Conservation (phyloP, 2,113 vertebrate species). For the Lathamus discolor region DNA sequence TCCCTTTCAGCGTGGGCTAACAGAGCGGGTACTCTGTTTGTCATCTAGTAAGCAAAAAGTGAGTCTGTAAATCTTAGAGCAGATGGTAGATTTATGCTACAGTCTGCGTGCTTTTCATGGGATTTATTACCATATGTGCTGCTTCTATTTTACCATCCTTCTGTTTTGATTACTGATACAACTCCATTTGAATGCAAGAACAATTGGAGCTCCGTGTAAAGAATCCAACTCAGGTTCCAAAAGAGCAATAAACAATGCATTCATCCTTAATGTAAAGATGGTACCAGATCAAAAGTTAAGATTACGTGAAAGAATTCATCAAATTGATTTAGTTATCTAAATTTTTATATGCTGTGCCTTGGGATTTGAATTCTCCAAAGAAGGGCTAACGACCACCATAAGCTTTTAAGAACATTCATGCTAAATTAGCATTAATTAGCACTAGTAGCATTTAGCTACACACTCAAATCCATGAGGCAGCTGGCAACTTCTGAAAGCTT, state of each 20-base stretch:
- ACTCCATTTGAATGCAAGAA: neutral
- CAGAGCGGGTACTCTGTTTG: neutral
- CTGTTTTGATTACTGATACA: slow-evolving; percentile 27
- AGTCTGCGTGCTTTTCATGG: slow-evolving; percentile 18
- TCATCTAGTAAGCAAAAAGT: neutral
- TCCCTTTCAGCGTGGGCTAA: neutral
- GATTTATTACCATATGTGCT: slow-evolving; percentile 29
- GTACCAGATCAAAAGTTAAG: neutral
- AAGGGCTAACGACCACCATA: neutral
- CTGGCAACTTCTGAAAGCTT: neutral
- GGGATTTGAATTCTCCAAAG: neutral
- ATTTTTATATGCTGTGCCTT: neutral
- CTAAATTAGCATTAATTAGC: slow-evolving; percentile 4
- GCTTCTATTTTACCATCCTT: slow-evolving; percentile 9
- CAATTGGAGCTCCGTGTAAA: neutral
- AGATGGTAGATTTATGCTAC: slow-evolving; percentile 37
- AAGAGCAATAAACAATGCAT: neutral
- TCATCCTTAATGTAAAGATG: neutral
- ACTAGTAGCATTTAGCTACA: neutral
- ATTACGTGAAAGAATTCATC: neutral
- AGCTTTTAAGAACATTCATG: neutral
- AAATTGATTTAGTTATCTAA: neutral
- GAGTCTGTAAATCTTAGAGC: slow-evolving; percentile 1
- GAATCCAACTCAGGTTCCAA: neutral
- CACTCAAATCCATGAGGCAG: neutral